Evolutionary conservation across 2,797 vertebrate genomes (phyloP).

Genomic region (Pelochelys cantorii): DNA sequence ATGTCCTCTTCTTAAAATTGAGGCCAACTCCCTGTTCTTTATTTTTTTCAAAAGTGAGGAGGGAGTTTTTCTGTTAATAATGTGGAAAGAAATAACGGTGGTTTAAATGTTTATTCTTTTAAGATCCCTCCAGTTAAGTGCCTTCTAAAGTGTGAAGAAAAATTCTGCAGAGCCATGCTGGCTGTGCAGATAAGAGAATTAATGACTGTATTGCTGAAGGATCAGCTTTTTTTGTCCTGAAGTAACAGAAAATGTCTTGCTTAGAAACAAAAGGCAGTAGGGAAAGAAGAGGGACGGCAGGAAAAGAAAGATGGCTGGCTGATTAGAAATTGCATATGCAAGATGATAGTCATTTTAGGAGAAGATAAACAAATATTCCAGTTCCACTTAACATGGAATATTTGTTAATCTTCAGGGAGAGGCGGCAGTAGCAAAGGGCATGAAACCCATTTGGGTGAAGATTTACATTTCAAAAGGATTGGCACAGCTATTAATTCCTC

Average conservation of each 20-base stretch:
- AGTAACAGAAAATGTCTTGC: background rate
- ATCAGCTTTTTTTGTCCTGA: background rate
- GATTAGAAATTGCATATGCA: background rate
- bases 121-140: background rate
- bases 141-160: background rate
- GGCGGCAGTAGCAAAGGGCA: constrained; percentile 7
- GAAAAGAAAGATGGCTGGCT: background rate
- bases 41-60: background rate
- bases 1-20: background rate
- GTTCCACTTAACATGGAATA: background rate
- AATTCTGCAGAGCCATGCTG: rapidly evolving
- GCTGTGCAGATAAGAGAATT: constrained; percentile 11
- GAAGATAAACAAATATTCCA: background rate
- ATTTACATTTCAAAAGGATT: constrained; percentile 72
- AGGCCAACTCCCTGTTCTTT: background rate
- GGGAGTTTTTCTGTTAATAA: background rate
- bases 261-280: background rate
- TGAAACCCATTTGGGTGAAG: constrained; percentile 39
- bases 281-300: background rate
- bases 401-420: background rate
- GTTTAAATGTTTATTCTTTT: background rate
- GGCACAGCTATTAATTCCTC: constrained; percentile 55
- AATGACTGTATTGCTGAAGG: background rate
- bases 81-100: background rate
- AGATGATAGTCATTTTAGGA: background rate